Evolutionary conservation across 2,113 vertebrate species (phyloP).

Genomic region (Hypocryptadius cinnamomeus): DNA sequence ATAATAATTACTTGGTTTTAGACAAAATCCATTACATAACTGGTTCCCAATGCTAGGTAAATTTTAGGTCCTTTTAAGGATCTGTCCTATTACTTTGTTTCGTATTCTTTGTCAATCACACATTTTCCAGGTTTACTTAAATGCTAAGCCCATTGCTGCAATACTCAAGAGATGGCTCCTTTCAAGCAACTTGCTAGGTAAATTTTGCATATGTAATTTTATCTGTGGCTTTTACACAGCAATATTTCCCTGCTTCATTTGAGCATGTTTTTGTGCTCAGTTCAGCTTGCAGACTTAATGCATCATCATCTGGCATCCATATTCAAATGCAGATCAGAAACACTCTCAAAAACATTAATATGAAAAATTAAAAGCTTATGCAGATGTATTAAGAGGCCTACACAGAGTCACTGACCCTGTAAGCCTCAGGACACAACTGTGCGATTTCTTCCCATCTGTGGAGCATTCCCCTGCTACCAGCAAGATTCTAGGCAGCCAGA

Average conservation of each 20-base stretch:
- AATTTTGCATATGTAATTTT: neutral
- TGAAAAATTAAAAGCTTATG: neutral
- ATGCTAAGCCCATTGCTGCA: neutral
- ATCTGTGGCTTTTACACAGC: neutral
- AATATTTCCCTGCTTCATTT: conserved; percentile 6
- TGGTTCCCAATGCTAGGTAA: neutral
- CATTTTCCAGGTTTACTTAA: neutral
- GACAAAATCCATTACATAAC: neutral
- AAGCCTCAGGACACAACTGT: neutral
- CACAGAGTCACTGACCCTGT: neutral
- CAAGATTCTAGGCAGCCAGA: neutral
- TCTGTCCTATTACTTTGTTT: neutral
- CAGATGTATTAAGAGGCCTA: neutral
- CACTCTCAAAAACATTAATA: neutral
- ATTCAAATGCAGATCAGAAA: neutral
- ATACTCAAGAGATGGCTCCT: neutral
- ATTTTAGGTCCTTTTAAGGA: neutral
- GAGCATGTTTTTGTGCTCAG: neutral
- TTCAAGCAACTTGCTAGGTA: neutral
- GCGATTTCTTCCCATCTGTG: neutral
- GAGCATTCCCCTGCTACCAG: neutral
- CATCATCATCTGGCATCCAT: neutral
- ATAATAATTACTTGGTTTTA: neutral
- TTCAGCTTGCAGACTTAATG: neutral
- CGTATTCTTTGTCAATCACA: neutral